Evolutionary conservation across 1,140 invertebrate genomes (phyloP).

Genomic region (Drosophila rufa): DNA sequence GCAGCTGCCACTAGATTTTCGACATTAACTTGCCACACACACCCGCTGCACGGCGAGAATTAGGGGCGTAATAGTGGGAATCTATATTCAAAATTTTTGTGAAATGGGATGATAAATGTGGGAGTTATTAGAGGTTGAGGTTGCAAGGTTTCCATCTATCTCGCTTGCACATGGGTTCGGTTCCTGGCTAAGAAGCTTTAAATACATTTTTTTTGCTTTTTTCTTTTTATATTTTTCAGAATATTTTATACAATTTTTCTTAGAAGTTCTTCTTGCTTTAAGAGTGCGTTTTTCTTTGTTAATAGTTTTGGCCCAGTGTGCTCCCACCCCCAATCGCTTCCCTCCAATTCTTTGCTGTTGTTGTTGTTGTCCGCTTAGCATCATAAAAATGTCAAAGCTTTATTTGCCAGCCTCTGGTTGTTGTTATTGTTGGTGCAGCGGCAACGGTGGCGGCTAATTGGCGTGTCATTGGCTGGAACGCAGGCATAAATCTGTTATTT

Average conservation of each 20-base stretch:
- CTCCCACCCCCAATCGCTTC: not conserved
- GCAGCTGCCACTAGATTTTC: constrained; percentile 64
- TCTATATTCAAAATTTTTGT: accelerated
- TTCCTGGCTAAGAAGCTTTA: no score
- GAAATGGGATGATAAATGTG: not conserved
- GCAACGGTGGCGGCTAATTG: constrained; percentile 71
- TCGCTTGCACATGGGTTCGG: no score
- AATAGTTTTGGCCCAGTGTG: not conserved
- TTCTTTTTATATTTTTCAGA: no score
- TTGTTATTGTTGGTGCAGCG: constrained; percentile 15
- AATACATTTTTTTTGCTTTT: no score
- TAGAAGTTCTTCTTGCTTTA: no score
- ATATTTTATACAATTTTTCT: not conserved
- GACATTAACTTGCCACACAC: constrained; percentile 61
- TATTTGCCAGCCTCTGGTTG: constrained; percentile 71
- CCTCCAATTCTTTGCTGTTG: constrained; percentile 15
- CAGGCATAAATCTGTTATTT: constrained; percentile 83
- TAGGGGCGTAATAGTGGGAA: accelerated
- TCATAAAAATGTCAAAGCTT: constrained; percentile 84
- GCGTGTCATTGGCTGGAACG: constrained; percentile 82
- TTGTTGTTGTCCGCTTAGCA: constrained; percentile 65
- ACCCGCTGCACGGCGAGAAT: not conserved
- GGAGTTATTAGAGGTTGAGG: not conserved
- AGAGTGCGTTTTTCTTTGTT: accelerated
- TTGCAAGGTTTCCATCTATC: no score